Conservation (phyloP, 1,140 invertebrate species). For the Latrodectus geometricus region DNA sequence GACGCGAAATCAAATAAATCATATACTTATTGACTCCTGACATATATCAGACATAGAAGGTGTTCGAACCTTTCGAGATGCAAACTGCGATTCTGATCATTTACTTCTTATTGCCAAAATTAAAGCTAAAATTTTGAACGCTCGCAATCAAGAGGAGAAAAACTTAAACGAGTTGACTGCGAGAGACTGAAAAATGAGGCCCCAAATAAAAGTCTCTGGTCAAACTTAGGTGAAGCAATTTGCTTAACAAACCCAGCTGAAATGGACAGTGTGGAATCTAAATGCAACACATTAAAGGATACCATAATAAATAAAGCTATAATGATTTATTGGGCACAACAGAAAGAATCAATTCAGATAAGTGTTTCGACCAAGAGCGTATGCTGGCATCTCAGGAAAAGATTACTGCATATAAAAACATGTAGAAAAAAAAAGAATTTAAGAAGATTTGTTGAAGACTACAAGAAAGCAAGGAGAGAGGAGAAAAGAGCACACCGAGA, state of each 20-base stretch:
- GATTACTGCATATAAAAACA: too few species aligned
- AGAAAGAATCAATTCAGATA: too few species aligned
- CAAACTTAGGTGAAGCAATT: neutral
- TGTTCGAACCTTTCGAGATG: neutral
- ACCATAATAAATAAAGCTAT: neutral
- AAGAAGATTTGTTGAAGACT: too few species aligned
- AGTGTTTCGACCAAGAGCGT: too few species aligned
- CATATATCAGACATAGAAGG: neutral
- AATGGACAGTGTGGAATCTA: neutral
- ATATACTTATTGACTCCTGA: slow-evolving; percentile 7
- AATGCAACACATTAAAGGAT: neutral
- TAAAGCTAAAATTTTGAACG: slow-evolving; percentile 14
- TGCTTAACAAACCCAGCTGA: neutral
- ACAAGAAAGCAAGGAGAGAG: too few species aligned
- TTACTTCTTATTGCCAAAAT: slow-evolving; percentile 8
- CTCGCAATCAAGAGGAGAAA: neutral
- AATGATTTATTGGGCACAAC: slow-evolving; percentile 1
- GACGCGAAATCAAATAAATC: neutral
- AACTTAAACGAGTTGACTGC: neutral
- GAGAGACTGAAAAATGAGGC: neutral
- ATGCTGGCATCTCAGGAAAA: too few species aligned
- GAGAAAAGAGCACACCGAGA: too few species aligned
- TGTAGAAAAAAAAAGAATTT: too few species aligned
- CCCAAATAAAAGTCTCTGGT: neutral
- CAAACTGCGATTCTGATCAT: neutral